Percentiles rank a stretch among this genome's conserved stretches.
phyloP scores from a whole-genome alignment of 2,888 invertebrate species.

The Eueremaeus valkanovi region DNA sequence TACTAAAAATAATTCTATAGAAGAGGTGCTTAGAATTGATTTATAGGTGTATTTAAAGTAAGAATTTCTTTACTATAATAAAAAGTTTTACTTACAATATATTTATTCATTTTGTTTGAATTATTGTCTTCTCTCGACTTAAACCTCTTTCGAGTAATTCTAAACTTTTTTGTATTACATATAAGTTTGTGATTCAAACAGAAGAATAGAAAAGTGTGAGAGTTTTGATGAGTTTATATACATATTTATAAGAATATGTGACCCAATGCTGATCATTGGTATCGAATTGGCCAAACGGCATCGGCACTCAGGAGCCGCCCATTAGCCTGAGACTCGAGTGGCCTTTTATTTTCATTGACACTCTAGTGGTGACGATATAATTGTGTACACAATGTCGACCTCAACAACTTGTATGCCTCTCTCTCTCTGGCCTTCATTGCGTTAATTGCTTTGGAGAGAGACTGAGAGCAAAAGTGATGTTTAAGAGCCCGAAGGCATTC shows the following conservation, averaged over 20 bases:
- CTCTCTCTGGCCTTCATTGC: background rate
- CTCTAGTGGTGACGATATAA: background rate
- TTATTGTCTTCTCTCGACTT: no score
- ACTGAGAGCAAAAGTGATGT: constrained; percentile 18
- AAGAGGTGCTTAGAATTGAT: no score
- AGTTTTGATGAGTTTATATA: background rate
- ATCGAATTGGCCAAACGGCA: background rate
- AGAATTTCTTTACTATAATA: no score
- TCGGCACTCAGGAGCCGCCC: background rate
- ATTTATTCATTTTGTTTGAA: no score
- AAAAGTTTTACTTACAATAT: no score
- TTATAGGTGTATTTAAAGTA: no score
- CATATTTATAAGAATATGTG: background rate
- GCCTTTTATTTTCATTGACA: constrained; percentile 20
- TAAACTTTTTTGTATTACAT: no score
- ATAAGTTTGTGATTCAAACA: background rate
- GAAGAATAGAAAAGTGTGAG: background rate
- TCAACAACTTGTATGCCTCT: background rate
- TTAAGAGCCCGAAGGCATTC: background rate
- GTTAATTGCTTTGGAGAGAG: background rate
- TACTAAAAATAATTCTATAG: no score
- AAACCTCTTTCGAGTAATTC: no score
- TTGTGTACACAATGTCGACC: constrained; percentile 26
- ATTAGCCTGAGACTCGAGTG: constrained; percentile 1
- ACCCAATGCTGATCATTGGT: background rate